Evolutionary conservation across 2,113 vertebrate species (phyloP), one percentile per base, ranked within the genome.

Genomic region (Ancistrus triradiatus): DNA sequence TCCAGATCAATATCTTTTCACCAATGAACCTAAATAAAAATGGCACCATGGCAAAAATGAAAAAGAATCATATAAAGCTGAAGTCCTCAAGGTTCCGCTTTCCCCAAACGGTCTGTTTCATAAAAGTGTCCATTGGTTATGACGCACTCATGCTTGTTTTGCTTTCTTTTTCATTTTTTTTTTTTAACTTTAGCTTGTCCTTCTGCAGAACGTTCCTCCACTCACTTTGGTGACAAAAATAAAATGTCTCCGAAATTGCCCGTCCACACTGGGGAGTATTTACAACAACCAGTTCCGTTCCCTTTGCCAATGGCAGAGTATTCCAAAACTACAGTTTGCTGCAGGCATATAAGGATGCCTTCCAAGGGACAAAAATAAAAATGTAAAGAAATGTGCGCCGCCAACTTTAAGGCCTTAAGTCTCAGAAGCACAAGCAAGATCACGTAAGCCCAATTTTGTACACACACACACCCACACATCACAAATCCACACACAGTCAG

Each of bases 331-430:
- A 53, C 37, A 63, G 35, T 58, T 58, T 37, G 44, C 59, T 60
- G 63, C 49, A 60, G 83, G 49, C 49, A 83, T 85, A 87, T 88
- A 82, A 75, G 80, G 86, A 83, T 80, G 80, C 88, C 86, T 28
- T 87, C 84, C 8, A 59, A 59, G 68, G 28, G 18, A 37, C 74
- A 55, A 28, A 15, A 48, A 71, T 58, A 88, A 83, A 71, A 59
- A 60, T 56, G 4, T 15, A 70, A 38, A 66, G 47, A 37, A 62
- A 64, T 40, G 24, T 67, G 78, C 65, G 70, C 63, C 78, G 85
- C 89, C 67, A 79, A 80, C 79, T 87, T 89, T 94, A 94, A 95
- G 93, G 92, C 93, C 90, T 94, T 91, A 63, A 91, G 88, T 94
- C 87, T 85, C 80, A 86, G 86, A 93, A 91, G 88, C 90, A 86